Percentiles rank a stretch among this genome's conserved stretches.
Conservation (phyloP, 2,113 vertebrate genomes). For the Pelusios castaneus region DNA sequence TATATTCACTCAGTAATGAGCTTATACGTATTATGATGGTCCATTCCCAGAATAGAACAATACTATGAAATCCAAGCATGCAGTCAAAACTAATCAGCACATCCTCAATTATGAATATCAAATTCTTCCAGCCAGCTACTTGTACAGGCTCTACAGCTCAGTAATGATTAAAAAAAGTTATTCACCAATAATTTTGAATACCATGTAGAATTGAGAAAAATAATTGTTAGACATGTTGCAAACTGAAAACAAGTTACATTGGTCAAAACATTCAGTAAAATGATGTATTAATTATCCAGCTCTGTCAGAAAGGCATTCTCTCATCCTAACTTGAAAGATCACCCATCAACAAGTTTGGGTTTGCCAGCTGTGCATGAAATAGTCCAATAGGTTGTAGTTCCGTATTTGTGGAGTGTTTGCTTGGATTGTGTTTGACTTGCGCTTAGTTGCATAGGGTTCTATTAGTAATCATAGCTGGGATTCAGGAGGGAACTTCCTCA, state of each 20-base stretch:
- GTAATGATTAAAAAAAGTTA: slow-evolving; percentile 1
- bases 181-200: slow-evolving; percentile 6
- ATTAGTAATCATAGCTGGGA: neutral
- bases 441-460: neutral
- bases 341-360: neutral
- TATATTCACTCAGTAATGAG: neutral
- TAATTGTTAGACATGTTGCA: neutral
- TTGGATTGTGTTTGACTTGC: neutral
- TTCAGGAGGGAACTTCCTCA: neutral
- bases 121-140: slow-evolving; percentile 7
- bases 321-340: neutral
- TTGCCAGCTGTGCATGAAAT: neutral
- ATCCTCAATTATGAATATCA: neutral
- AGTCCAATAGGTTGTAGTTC: neutral
- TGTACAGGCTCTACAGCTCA: neutral
- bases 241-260: neutral
- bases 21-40: neutral
- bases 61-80: no score
- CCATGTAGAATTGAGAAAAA: neutral
- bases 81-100: neutral
- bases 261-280: neutral
- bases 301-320: neutral
- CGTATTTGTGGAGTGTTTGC: slow-evolving; percentile 2
- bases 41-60: neutral
- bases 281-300: no score